Evolutionary conservation across 2,888 invertebrate genomes (phyloP), one percentile per base, ranked within the genome.

Genomic region (Lochmaea crataegi): DNA sequence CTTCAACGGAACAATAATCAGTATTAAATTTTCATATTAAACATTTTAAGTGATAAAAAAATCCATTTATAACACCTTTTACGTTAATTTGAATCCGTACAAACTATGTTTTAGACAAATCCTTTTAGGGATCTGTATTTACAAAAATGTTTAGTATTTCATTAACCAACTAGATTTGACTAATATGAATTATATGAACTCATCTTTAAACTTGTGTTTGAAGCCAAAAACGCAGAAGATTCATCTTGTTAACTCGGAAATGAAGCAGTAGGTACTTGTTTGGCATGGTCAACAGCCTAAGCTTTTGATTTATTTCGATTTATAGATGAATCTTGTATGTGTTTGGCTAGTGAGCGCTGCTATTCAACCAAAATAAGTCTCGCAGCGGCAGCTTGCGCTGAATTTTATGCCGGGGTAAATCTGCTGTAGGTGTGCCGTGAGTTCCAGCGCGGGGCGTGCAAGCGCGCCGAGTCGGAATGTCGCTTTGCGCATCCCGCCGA

Each of bases 401-500:
- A 63, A 80, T 80, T 78, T 80, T 75, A 83, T 83, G 84, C 83
- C 76, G 76, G 84, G 83, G 82, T 84, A 75, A 58, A 83, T 86
- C 85, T 89, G 89, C 89, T 92, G 92, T 94, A 95, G 94, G 94
- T 94, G 92, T 95, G 97, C 94, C 96, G 97, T 91, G 97, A 98
- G 93, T 97, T 94, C 94, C 95, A 96, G 94, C 95, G 97, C 90
- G 97, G 97, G 91, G 95, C 95, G 92, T 98, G 97, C 93, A 96
- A 96, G 92, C 95, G 97, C 90, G 94, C 95, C 89, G 96, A 96
- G 92, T 92, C 94, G 89, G 97, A 97, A 92, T 98, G 97, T 93
- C 96, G 97, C 92, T 97, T 95, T 94, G 97, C 97, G 91, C 97
- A 97, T 93, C 97, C 97, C 91, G 94, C 96, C 91, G 94, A 96